Base-by-base conservation (phyloP, 64 coral and sea anemone species). In the Astreopora myriophthalma region DNA sequence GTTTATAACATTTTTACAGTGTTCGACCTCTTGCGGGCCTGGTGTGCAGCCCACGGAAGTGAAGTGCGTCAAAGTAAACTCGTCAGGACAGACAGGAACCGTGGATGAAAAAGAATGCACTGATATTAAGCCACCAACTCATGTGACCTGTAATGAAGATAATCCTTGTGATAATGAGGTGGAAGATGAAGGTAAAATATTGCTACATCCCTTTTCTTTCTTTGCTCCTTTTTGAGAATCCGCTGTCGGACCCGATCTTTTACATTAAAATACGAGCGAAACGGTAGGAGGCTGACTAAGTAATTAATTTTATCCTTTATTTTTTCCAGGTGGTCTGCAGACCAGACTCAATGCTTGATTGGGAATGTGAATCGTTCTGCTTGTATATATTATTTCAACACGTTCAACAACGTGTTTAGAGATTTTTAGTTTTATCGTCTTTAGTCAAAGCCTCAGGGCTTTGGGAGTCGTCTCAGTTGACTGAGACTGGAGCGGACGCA, bases 31-130 rank as follows among this genome's bases (percentile, higher is more conserved):
- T 26, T 89, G 87, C 22, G 87, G 87, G 12, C 36, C 35, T 20
- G 87, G 87, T 13, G 44, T 79, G n/a, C 73, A 89, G 36, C 6
- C 58, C 13, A 14, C 68, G 34, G 19, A 27, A 14, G 87, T 89
- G 1, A 38, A 78, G 7, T 89, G 87, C 22, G 64, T 68, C 2
- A 89, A 42, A 34, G 38, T 48, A 4, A 67, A 49, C 23, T 29
- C 87, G 29, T 78, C 74, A 19, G 87, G 87, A 30, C 7, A 48
- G 27, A 57, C 6, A 13, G 11, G 19, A 16, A 48, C 32, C 28
- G 87, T 68, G 12, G 87, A 89, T 46, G 73, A 66, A 79, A 67
- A 69, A 17, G 61, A 78, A 37, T 83, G 79, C 17, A 89, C 58
- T 39, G 74, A 69, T 12, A 13, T 78, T 11, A 89, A 79, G 46